Conservation (phyloP, 2,888 invertebrate species). For the Criorhina ranunculi region DNA sequence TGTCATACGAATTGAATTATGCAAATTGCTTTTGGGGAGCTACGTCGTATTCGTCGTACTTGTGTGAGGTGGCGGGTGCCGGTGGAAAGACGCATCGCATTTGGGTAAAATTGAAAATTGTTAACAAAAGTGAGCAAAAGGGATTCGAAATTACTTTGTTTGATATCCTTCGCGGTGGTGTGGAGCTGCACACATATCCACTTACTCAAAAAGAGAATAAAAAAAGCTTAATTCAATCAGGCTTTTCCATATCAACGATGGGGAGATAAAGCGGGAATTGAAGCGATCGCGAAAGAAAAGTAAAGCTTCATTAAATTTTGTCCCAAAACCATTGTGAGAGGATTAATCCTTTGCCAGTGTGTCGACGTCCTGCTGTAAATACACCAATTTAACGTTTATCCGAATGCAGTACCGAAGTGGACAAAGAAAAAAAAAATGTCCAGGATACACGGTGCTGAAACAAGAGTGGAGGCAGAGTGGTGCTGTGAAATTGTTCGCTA, state of each 20-base stretch:
- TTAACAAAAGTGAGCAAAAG: constrained; percentile 68
- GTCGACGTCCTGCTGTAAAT: not conserved
- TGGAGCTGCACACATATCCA: constrained; percentile 40
- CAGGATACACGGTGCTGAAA: too few relatives aligned
- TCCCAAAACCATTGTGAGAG: not conserved
- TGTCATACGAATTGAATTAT: constrained; percentile 77
- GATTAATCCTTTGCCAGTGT: constrained; percentile 22
- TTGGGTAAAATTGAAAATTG: constrained; percentile 71
- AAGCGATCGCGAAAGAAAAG: not conserved
- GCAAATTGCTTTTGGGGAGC: constrained; percentile 73
- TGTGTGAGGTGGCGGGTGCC: not conserved
- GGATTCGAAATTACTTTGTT: constrained; percentile 75
- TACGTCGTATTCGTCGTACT: constrained; percentile 24
- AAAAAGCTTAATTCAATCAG: constrained; percentile 63
- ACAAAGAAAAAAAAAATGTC: not conserved
- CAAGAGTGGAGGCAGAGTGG: constrained; percentile 30
- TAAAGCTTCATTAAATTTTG: constrained; percentile 41
- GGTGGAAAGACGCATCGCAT: constrained; percentile 47
- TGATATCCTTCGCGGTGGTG: constrained; percentile 52
- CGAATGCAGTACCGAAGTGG: constrained; percentile 21
- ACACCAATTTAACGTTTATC: constrained; percentile 3
- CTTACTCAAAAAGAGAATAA: constrained; percentile 53
- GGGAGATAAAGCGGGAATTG: not conserved
- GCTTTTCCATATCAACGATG: constrained; percentile 10
- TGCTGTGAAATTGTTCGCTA: constrained; percentile 41